Percentiles rank a stretch among this genome's conserved stretches.
Conservation (phyloP, 2,797 vertebrate genomes). For the Pampus argenteus region DNA sequence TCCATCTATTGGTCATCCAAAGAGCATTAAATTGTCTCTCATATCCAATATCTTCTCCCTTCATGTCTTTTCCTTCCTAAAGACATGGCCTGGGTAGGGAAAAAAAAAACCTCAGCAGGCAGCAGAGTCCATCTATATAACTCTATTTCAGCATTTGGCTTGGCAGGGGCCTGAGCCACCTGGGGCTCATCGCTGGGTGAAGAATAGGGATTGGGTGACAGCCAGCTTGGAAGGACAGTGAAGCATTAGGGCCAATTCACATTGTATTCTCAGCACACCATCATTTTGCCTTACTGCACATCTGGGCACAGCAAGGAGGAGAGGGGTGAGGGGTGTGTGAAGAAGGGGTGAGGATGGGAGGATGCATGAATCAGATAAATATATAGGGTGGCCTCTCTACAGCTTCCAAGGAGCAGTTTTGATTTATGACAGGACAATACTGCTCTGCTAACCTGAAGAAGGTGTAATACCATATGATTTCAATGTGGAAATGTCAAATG, state of each 20-base stretch:
- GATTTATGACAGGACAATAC: neutral
- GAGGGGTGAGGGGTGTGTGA: slow-evolving; percentile 14
- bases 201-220: slow-evolving; percentile 60
- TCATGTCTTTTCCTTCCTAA: neutral
- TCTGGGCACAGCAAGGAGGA: slow-evolving; percentile 21
- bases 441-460: neutral
- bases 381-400: neutral
- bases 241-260: slow-evolving; percentile 42
- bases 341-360: slow-evolving; percentile 9
- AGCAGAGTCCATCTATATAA: slow-evolving; percentile 68
- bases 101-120: slow-evolving; percentile 29
- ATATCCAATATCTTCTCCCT: slow-evolving; percentile 4
- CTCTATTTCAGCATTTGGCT: slow-evolving; percentile 65
- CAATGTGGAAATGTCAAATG: neutral
- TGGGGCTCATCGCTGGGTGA: slow-evolving; percentile 64
- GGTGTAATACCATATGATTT: neutral
- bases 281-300: slow-evolving; percentile 57
- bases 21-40: slow-evolving; percentile 30
- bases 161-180: slow-evolving; percentile 60
- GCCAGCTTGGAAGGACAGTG: slow-evolving; percentile 41
- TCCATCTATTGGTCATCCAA: slow-evolving; percentile 21
- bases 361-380: slow-evolving; percentile 26
- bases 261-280: slow-evolving; percentile 41
- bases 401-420: slow-evolving; percentile 20
- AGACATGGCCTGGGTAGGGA: slow-evolving; percentile 7